Evolutionary conservation across 1,140 invertebrate genomes (phyloP).

Genomic region (Drosophila malerkotliana): DNA sequence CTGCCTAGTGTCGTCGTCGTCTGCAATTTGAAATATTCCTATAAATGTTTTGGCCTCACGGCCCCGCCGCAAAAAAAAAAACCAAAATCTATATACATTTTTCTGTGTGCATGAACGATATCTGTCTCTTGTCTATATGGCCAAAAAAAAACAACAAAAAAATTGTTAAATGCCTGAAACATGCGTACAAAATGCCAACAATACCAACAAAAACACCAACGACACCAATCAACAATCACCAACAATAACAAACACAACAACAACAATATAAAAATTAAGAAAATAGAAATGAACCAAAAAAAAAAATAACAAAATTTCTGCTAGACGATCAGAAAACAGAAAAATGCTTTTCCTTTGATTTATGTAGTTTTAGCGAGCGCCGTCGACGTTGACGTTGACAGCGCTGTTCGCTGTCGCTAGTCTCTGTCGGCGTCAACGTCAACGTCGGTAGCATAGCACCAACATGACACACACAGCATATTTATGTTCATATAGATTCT

Average conservation of each 20-base stretch:
- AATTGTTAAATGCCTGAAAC: slow-evolving; percentile 76
- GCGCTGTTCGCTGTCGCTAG: slow-evolving; percentile 1
- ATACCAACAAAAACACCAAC: slow-evolving; percentile 41
- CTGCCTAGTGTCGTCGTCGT: slow-evolving; percentile 41
- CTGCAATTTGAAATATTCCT: slow-evolving; percentile 73
- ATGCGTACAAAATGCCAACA: slow-evolving; percentile 71
- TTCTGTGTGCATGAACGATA: slow-evolving; percentile 51
- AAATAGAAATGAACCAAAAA: slow-evolving; percentile 34
- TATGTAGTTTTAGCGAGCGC: slow-evolving; percentile 72
- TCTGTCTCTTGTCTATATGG: slow-evolving; percentile 67
- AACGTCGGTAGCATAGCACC: slow-evolving; percentile 19
- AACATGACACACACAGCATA: slow-evolving; percentile 44
- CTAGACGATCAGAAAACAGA: slow-evolving; percentile 57
- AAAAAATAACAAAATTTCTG: slow-evolving; percentile 17
- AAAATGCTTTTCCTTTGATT: slow-evolving; percentile 76
- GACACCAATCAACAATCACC: slow-evolving; percentile 48
- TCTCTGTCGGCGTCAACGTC: slow-evolving; percentile 14
- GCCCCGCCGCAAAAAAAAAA: slow-evolving; percentile 37
- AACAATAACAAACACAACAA: slow-evolving; percentile 42
- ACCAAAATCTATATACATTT: slow-evolving; percentile 16
- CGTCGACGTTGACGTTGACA: slow-evolving; percentile 14
- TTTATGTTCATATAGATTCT: slow-evolving; percentile 19
- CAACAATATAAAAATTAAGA: slow-evolving; percentile 22
- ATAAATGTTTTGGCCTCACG: slow-evolving; percentile 73
- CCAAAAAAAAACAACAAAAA: slow-evolving; percentile 45